These are phyloP conservation scores for Cotesia typhae DNA, from an alignment of 1,140 invertebrate genomes.

Conservation along the genomic window DNA sequence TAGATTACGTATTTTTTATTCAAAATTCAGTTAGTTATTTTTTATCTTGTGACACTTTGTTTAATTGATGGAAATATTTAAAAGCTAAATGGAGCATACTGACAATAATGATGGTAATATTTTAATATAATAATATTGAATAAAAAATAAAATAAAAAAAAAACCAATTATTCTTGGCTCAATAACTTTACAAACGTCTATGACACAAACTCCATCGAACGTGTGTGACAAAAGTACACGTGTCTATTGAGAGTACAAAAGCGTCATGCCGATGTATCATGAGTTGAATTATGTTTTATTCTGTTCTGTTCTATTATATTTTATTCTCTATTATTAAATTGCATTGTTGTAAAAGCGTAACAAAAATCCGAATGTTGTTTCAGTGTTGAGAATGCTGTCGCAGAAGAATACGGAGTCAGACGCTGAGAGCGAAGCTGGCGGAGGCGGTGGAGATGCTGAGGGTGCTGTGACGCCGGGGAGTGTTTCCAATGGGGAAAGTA, in stretches of 20 bases:
- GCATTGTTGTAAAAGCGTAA: not conserved
- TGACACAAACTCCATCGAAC: no score
- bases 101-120: no score
- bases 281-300: not conserved
- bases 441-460: slow-evolving; percentile 49
- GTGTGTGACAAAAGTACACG: no score
- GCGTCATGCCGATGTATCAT: no score
- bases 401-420: slow-evolving; percentile 53
- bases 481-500: slow-evolving; percentile 55
- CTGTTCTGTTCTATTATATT: not conserved
- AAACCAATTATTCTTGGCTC: no score
- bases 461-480: slow-evolving; percentile 53
- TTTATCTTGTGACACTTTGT: not conserved
- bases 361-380: slow-evolving; percentile 38
- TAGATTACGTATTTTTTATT: not conserved
- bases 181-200: no score
- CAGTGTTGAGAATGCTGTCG: slow-evolving; percentile 59
- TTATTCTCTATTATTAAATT: slow-evolving; percentile 6
- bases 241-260: no score
- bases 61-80: not conserved
- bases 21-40: not conserved
- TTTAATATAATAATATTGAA: not conserved
- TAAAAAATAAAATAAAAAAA: not conserved
- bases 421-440: slow-evolving; percentile 42
- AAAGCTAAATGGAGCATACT: not conserved